phyloP scores from a whole-genome alignment of 1,140 invertebrate genomes.

The Zaprionus davidi region DNA sequence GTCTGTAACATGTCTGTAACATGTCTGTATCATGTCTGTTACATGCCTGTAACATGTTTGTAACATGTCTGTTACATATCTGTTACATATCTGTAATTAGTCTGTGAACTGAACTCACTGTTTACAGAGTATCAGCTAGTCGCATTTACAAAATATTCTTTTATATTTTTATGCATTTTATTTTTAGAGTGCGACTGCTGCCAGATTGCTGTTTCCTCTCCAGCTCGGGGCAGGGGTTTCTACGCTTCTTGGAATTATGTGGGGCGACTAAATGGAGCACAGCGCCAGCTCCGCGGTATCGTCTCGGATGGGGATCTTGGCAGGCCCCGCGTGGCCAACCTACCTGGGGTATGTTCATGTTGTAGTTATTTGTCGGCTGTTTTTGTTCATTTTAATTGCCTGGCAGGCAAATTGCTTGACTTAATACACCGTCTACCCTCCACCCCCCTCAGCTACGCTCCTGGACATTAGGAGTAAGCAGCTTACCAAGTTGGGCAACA shows the following conservation, averaged over 20 bases:
- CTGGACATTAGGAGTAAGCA: neutral
- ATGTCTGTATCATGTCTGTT: no score
- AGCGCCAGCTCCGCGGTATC: neutral
- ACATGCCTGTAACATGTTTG: neutral
- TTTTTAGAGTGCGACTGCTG: conserved; percentile 53
- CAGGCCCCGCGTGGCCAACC: neutral
- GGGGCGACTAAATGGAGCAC: conserved; percentile 54
- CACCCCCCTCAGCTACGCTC: neutral
- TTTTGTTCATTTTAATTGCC: conserved; percentile 45
- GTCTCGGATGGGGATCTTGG: neutral
- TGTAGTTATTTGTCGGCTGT: conserved; percentile 21
- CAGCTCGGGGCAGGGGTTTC: neutral
- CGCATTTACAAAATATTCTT: neutral
- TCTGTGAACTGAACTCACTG: neutral
- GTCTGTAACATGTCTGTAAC: no score
- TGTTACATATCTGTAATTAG: no score
- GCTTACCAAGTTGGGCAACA: conserved; percentile 9
- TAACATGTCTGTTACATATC: neutral
- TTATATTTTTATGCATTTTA: conserved; percentile 53
- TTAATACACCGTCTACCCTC: neutral
- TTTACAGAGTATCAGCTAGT: neutral
- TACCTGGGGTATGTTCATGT: conserved; percentile 23
- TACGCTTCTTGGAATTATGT: conserved; percentile 75
- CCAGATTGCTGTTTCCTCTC: conserved; percentile 2
- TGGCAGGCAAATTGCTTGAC: conserved; percentile 35